Base-by-base conservation (phyloP, 2,888 invertebrate species). In the Ditula angustiorana region DNA sequence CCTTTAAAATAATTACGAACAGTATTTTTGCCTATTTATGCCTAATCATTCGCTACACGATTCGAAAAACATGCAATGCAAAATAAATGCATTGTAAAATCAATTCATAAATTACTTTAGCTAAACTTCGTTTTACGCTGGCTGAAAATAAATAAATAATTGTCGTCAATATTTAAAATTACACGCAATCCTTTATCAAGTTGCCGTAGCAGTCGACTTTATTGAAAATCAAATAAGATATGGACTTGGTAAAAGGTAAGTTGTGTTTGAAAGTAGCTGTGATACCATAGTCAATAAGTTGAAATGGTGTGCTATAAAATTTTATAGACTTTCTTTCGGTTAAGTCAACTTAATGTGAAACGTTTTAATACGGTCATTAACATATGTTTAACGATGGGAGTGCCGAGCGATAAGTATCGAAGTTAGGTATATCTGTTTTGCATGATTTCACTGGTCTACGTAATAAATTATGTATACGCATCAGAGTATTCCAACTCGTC, bases 241-340 rank as follows among this genome's bases (percentile, higher is more conserved):
- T 49, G 61, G 28, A 28, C 55, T 62, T 26, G 35, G 11, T 35
- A 61, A 33, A n/a, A n/a, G n/a, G n/a, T n/a, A 49, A 49, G 30
- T 24, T 46, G 30, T 33, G 5, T 58, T 58, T 44, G 50, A 58
- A 63, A 63, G 63, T 33, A 23, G 49, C 47, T 37, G 24, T 60
- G 26, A 44, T n/a, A 19, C 30, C 47, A 35, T 13, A 37, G 30
- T 57, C 57, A 44, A 58, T 52, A 63, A 50, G 41, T 62, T 50
- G 57, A 52, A n/a, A 35, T 37, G 61, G 16, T 24, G 13, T 5
- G 62, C 50, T 58, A 58, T 58, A 63, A 58, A 52, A 35, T 52
- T 58, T 63, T 58, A 63, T 63, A 33, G 63, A 63, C 63, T 63
- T 63, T 63, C 63, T 57, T 63, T 56, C 47, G 37, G 47, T 56